Evolutionary conservation across 2,888 invertebrate genomes (phyloP), one percentile per base, ranked within the genome.

Genomic region (Podotricha telesiphe): DNA sequence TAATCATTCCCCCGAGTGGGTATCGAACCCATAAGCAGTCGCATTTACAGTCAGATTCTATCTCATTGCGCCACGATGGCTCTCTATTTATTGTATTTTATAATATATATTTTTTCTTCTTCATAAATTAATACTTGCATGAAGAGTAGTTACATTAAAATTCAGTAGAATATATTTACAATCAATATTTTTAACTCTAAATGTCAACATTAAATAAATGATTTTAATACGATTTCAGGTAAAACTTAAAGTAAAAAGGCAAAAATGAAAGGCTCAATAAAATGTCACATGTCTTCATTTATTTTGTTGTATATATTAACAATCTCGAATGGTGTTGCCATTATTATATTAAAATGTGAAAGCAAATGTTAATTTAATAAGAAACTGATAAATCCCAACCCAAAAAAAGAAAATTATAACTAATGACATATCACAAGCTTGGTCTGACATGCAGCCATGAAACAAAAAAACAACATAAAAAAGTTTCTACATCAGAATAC

Each of bases 321-420:
- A 88, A 88, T 86, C 84, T 87, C 85, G 78, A 86, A 81, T 74
- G 80, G 82, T 82, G 79, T 77, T 78, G 74, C 78, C 73, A 78
- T 75, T 73, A 73, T 71, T 37, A 55, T 37, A 55, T 37, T 55
- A 71, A 67, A 73, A 69, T 65, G 75, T 75, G 68, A 65, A 74
- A 72, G 73, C 63, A 68, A 53, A 71, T 70, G 70, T 69, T 68
- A 69, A 70, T 66, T 67, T 75, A 72, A 56, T 70, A 64, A 71
- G 47, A 68, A 65, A 69, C 5, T 51, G 17, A 70, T 59, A 69
- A 72, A 75, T 71, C 74, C 77, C 77, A 74, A 74, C 69, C 75
- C 71, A 63, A 68, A 61, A n/a, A 63, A 61, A 66, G 69, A 67
- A 65, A 58, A 66, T 66, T 67, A 74, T 72, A 74, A 65, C 50